Conservation (phyloP, 2,888 invertebrate genomes). For the Caenorhabditis afra region DNA sequence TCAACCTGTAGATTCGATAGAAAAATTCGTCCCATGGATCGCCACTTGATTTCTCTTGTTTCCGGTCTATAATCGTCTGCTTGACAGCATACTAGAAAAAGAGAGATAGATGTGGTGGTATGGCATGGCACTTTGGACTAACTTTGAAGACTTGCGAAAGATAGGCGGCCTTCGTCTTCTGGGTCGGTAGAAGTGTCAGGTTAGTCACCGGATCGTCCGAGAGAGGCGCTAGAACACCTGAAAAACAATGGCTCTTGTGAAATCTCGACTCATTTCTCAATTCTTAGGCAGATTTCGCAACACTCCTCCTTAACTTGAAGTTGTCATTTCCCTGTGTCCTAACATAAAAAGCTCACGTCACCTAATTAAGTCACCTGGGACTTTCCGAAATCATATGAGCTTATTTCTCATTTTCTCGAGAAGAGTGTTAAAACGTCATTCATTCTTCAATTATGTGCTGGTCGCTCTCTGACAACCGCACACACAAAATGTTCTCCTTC, state of each 20-base stretch:
- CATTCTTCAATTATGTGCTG: too few species aligned
- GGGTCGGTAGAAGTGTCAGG: conserved; percentile 43
- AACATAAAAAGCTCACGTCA: too few species aligned
- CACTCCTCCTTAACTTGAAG: too few species aligned
- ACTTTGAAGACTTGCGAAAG: conserved; percentile 50
- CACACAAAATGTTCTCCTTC: too few species aligned
- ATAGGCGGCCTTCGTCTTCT: conserved; percentile 48
- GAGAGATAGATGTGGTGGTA: not conserved
- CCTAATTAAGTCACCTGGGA: too few species aligned
- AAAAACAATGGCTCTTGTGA: not conserved
- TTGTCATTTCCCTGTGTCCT: too few species aligned
- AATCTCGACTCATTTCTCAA: not conserved
- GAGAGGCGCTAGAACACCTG: conserved; percentile 22
- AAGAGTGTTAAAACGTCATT: too few species aligned
- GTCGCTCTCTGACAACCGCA: too few species aligned
- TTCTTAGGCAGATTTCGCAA: too few species aligned
- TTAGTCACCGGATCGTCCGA: conserved; percentile 27
- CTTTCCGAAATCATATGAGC: too few species aligned
- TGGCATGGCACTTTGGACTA: not conserved
- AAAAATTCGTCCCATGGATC: conserved; percentile 60
- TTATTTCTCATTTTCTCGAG: too few species aligned
- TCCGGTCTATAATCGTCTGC: conserved; percentile 44
- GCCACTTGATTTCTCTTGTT: conserved; percentile 43
- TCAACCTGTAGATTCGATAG: conserved; percentile 37
- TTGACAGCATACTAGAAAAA: conserved; percentile 46